phyloP scores from a whole-genome alignment of 2,888 invertebrate genomes.

The Suillia variegata region DNA sequence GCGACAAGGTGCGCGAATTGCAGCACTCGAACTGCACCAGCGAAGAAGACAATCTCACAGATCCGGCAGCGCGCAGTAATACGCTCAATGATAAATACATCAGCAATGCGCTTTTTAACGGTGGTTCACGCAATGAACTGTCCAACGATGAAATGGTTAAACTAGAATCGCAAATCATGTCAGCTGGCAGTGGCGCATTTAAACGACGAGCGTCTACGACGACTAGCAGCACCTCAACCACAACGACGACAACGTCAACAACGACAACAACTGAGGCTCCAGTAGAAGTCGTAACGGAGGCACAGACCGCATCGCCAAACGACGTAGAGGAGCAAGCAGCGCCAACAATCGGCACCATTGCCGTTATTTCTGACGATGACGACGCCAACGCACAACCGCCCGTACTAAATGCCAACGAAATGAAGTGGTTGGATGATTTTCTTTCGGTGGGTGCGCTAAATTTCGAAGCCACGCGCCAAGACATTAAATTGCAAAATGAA shows the following conservation, averaged over 20 bases:
- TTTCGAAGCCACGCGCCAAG: slow-evolving; percentile 42
- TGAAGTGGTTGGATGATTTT: slow-evolving; percentile 56
- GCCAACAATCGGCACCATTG: slow-evolving; percentile 14
- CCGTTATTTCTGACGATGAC: slow-evolving; percentile 4
- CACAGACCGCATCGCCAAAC: slow-evolving; percentile 36
- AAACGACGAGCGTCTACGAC: slow-evolving; percentile 29
- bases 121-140: slow-evolving; percentile 53
- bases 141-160: slow-evolving; percentile 50
- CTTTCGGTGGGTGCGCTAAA: slow-evolving; percentile 55
- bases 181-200: slow-evolving; percentile 25
- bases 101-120: slow-evolving; percentile 55
- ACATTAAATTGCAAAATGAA: slow-evolving; percentile 19
- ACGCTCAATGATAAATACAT: slow-evolving; percentile 52
- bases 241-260: slow-evolving; percentile 5
- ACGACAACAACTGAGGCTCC: slow-evolving; percentile 22
- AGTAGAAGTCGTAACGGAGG: slow-evolving; percentile 17
- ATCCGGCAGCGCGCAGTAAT: slow-evolving; percentile 34
- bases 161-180: slow-evolving; percentile 55
- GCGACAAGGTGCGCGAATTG: slow-evolving; percentile 67
- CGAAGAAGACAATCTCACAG: slow-evolving; percentile 32
- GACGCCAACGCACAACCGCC: slow-evolving; percentile 33
- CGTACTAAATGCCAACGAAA: slow-evolving; percentile 51
- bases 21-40: slow-evolving; percentile 71
- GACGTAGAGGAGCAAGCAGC: slow-evolving; percentile 4
- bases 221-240: slow-evolving; percentile 10